These are phyloP conservation scores for Astropecten irregularis DNA, from an alignment of 53 echinoderm and acorn worm species.

Conservation along the genomic window DNA sequence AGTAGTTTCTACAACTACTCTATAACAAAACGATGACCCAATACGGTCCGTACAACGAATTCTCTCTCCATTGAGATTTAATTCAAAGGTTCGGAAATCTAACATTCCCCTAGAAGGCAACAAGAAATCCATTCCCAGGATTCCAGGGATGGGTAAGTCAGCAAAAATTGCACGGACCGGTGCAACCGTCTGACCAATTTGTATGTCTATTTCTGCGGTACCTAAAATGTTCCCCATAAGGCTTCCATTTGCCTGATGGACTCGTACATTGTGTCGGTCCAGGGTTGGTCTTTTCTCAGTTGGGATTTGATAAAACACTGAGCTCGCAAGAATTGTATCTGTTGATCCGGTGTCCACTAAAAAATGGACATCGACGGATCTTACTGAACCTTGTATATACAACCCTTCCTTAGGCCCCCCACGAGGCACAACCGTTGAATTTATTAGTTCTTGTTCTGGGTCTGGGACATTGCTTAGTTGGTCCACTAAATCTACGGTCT, in stretches of 20 bases:
- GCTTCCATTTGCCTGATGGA: conserved; percentile 49
- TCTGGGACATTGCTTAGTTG: background rate
- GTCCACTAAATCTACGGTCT: background rate
- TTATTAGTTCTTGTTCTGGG: background rate
- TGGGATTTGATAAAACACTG: conserved; percentile 32
- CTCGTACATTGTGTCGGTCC: background rate
- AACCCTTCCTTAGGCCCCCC: conserved; percentile 23
- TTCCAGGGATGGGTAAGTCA: conserved; percentile 50
- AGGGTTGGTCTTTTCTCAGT: conserved; percentile 12
- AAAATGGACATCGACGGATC: conserved; percentile 13
- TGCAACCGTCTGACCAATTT: conserved; percentile 18
- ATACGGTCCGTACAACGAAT: conserved; percentile 19
- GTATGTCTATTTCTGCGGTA: conserved; percentile 30
- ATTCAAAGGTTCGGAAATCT: conserved; percentile 22
- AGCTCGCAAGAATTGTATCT: conserved; percentile 42
- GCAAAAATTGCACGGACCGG: conserved; percentile 54
- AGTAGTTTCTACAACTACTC: conserved; percentile 33
- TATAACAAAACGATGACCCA: conserved; percentile 8
- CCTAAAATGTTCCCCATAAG: conserved; percentile 40
- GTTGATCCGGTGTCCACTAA: conserved; percentile 64
- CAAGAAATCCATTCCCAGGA: conserved; percentile 72
- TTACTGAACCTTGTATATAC: conserved; percentile 34
- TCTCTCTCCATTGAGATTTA: conserved; percentile 37
- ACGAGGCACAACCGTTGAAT: too few species aligned
- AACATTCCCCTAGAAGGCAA: conserved; percentile 17